Conservation (phyloP, 35 echinoderm and acorn worm species). For the Eucidaris tribuloides region DNA sequence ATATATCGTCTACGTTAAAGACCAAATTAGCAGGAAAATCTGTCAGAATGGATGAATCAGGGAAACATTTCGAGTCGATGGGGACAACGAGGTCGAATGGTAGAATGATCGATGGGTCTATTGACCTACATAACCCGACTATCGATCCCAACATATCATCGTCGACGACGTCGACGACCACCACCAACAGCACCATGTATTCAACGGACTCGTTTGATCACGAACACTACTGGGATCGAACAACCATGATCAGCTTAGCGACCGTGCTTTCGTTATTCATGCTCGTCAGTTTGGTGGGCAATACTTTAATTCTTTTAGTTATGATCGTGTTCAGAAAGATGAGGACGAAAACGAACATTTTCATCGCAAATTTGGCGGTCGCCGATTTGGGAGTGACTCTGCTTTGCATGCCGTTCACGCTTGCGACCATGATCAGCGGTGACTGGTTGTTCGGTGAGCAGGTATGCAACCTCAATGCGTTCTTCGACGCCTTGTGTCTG, state of each 20-base stretch:
- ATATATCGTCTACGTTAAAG: too few species aligned
- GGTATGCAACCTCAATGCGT: slow-evolving; percentile 81
- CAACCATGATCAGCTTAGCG: slow-evolving; percentile 15
- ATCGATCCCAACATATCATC: too few species aligned
- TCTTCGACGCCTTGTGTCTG: slow-evolving; percentile 77
- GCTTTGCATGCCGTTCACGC: slow-evolving; percentile 88
- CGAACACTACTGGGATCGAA: slow-evolving; percentile 42
- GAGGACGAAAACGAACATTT: slow-evolving; percentile 87
- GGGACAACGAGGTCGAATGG: too few species aligned
- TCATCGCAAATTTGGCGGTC: slow-evolving; percentile 80
- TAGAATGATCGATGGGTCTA: too few species aligned
- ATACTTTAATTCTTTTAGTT: slow-evolving; percentile 62
- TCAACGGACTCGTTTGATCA: too few species aligned
- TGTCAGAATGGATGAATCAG: too few species aligned
- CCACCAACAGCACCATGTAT: too few species aligned
- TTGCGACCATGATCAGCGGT: slow-evolving; percentile 57
- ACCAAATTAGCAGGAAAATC: too few species aligned
- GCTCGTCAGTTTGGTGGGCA: slow-evolving; percentile 60
- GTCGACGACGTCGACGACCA: too few species aligned
- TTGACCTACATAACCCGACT: too few species aligned
- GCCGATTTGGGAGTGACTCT: slow-evolving; percentile 81
- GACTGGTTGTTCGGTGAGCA: slow-evolving; percentile 54
- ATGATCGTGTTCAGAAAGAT: slow-evolving; percentile 59
- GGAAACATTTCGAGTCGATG: too few species aligned
- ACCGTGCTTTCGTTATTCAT: slow-evolving; percentile 21